These are phyloP conservation scores for Macroteleia sp. DNA, from an alignment of 2,888 invertebrate genomes.

Conservation along the genomic window DNA sequence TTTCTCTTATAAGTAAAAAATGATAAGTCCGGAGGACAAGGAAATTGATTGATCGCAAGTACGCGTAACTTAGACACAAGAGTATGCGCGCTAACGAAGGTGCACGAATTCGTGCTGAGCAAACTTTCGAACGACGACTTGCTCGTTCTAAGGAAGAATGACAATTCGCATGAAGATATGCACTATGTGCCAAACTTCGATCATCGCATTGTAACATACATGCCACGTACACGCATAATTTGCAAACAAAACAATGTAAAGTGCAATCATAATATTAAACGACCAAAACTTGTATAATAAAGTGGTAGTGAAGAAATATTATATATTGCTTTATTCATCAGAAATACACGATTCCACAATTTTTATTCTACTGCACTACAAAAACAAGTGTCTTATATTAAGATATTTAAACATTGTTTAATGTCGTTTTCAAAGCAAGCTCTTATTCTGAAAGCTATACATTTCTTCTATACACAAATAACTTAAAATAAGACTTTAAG, in stretches of 20 bases:
- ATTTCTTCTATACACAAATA: too few species aligned
- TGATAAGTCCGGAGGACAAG: conserved; percentile 42
- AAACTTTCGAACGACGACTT: conserved; percentile 38
- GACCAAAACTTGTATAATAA: too few species aligned
- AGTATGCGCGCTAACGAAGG: conserved; percentile 42
- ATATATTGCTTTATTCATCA: too few species aligned
- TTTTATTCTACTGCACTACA: too few species aligned
- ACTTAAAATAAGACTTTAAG: too few species aligned
- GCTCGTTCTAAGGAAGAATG: conserved; percentile 36
- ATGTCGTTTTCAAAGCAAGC: too few species aligned
- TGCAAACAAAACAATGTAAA: conserved; percentile 24
- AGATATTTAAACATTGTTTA: too few species aligned
- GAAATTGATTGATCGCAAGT: conserved; percentile 49
- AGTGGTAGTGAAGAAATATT: too few species aligned
- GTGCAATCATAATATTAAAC: conserved; percentile 11
- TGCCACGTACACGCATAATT: conserved; percentile 24
- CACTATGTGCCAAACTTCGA: conserved; percentile 46
- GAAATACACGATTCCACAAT: too few species aligned
- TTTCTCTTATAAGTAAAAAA: conserved; percentile 42
- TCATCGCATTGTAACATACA: conserved; percentile 31
- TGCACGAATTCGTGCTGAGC: conserved; percentile 44
- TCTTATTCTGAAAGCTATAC: too few species aligned
- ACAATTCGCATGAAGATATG: conserved; percentile 37
- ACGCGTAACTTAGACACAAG: conserved; percentile 44
- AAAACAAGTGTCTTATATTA: too few species aligned